Conservation (phyloP, 2,888 invertebrate species). For the Hermaeophaga mercurialis region DNA sequence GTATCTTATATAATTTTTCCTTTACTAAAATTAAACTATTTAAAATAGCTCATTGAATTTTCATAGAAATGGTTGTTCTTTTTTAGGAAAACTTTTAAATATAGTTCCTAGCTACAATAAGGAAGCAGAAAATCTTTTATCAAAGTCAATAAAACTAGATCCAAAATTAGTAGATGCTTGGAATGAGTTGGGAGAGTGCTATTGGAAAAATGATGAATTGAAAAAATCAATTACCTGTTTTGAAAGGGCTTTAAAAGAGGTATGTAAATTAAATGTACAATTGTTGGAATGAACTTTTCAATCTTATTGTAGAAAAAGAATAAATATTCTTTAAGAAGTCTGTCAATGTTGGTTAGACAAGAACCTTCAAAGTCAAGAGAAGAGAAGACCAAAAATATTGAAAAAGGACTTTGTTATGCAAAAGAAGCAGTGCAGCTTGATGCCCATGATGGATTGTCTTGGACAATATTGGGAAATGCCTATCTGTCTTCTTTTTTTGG, state of each 20-base stretch:
- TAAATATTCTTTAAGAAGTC: constrained; percentile 75
- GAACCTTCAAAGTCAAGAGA: constrained; percentile 60
- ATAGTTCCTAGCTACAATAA: constrained; percentile 69
- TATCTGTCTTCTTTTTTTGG: constrained; percentile 81
- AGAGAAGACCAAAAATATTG: constrained; percentile 65
- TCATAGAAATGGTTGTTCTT: not conserved
- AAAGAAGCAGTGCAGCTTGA: constrained; percentile 83
- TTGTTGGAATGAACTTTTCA: not conserved
- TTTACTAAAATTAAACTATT: not conserved
- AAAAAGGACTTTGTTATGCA: constrained; percentile 76
- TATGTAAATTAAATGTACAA: constrained; percentile 48
- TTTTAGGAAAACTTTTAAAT: constrained; percentile 69
- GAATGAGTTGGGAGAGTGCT: constrained; percentile 89
- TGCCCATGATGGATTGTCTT: constrained; percentile 78
- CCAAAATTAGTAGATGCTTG: constrained; percentile 81
- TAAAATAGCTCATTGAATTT: not conserved
- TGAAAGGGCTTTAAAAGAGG: constrained; percentile 74
- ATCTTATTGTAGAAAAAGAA: constrained; percentile 65
- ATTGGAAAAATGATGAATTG: constrained; percentile 84
- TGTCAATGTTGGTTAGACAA: constrained; percentile 82
- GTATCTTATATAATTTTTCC: too few relatives aligned
- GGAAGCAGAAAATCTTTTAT: constrained; percentile 74
- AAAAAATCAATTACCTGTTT: constrained; percentile 83
- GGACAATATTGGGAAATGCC: constrained; percentile 85
- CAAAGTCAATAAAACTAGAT: constrained; percentile 84